Evolutionary conservation across 2,113 vertebrate species (phyloP).

Genomic region (Lethenteron reissneri): DNA sequence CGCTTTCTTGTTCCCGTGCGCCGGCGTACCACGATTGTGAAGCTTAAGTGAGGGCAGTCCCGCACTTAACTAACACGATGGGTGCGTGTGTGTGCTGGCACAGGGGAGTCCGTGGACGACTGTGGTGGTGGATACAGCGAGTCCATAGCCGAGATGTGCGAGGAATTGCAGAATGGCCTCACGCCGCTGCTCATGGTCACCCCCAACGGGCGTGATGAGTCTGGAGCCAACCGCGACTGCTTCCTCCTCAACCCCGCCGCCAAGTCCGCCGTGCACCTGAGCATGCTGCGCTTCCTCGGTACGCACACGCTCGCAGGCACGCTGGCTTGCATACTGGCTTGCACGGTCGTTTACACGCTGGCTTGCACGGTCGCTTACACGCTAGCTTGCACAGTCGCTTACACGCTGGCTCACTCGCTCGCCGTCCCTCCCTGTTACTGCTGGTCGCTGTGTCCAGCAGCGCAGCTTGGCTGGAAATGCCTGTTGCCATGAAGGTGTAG

Average conservation of each 20-base stretch:
- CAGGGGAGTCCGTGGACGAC: slow-evolving; percentile 93
- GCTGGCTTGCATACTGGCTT: slow-evolving; percentile 35
- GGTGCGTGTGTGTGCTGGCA: slow-evolving; percentile 7
- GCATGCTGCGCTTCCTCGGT: slow-evolving; percentile 97
- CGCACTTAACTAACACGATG: no score
- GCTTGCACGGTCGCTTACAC: no score
- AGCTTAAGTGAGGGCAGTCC: no score
- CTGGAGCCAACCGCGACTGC: slow-evolving; percentile 85
- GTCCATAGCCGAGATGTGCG: slow-evolving; percentile 95
- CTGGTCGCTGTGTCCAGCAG: no score
- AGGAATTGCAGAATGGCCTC: slow-evolving; percentile 89
- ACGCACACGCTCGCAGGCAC: slow-evolving; percentile 14
- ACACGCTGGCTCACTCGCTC: no score
- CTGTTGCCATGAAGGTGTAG: no score
- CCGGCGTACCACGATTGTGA: no score
- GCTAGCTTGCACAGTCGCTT: no score
- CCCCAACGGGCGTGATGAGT: slow-evolving; percentile 85
- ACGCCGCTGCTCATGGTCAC: slow-evolving; percentile 89
- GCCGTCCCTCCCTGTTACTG: no score
- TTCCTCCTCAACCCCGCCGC: slow-evolving; percentile 78
- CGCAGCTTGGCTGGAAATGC: no score
- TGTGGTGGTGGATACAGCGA: slow-evolving; percentile 95
- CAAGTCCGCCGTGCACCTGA: slow-evolving; percentile 65
- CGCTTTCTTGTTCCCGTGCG: no score
- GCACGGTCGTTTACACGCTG: slow-evolving; percentile 32